Conservation (phyloP, 2,888 invertebrate species). For the Pocota personata region DNA sequence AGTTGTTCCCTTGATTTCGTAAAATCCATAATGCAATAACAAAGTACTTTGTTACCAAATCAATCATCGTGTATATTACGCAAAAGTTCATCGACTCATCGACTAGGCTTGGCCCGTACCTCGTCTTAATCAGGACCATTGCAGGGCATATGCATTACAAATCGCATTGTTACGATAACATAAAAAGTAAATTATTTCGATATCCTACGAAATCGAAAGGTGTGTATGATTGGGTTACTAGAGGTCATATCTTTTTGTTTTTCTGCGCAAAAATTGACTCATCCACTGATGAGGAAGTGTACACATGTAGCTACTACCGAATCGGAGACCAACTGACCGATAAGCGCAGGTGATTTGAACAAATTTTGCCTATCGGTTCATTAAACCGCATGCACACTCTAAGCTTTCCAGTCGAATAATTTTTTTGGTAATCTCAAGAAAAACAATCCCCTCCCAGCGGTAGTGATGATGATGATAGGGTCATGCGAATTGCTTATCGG, state of each 20-base stretch:
- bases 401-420: background rate
- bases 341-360: conserved; percentile 45
- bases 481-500: conserved; percentile 59
- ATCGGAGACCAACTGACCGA: conserved; percentile 35
- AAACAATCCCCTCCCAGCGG: conserved; percentile 23
- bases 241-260: conserved; percentile 18
- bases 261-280: background rate
- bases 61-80: conserved; percentile 55
- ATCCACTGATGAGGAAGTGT: conserved; percentile 37
- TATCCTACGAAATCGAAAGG: conserved; percentile 53
- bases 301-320: background rate
- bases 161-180: conserved; percentile 10
- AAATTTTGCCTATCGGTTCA: conserved; percentile 13
- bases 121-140: conserved; percentile 33
- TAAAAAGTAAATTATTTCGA: conserved; percentile 21
- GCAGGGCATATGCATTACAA: conserved; percentile 22
- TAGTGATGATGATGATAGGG: conserved; percentile 43
- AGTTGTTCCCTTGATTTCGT: conserved; percentile 11
- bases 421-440: conserved; percentile 51
- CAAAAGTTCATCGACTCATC: conserved; percentile 58
- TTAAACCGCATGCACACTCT: conserved; percentile 9
- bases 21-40: background rate
- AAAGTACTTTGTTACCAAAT: background rate
- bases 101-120: conserved; percentile 56
- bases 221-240: conserved; percentile 54